Evolutionary conservation across 2,888 invertebrate genomes (phyloP), one percentile per base, ranked within the genome.

Genomic region (Diarsia dahlii): DNA sequence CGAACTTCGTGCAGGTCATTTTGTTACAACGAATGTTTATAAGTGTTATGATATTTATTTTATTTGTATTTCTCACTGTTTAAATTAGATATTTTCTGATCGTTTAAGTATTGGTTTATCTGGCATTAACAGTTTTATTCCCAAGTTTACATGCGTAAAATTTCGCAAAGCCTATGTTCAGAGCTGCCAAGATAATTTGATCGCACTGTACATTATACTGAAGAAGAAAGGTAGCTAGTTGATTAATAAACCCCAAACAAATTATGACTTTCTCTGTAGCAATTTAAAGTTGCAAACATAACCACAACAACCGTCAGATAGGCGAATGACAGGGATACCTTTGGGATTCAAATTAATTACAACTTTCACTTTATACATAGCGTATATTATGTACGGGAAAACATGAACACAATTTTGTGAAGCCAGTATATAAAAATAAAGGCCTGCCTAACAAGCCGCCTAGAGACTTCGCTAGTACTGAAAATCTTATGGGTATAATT

Each of bases 291-390:
- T 69, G 54, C 70, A 64, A 82, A 82, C 80, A 62, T 46, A 46
- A 46, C 64, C 60, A 71, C 65, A 63, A 63, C 45, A 69, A 63
- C 62, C 54, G 69, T 45, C 45, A 56, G 46, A 69, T 50, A 60
- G 50, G 58, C 39, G 48, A 39, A 82, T 56, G 58, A 62, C 81
- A 58, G 45, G 71, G 71, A 71, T 76, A 46, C 71, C 60, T 68
- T 67, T 72, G 86, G 83, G 78, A 71, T 66, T 70, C 23, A 77
- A 85, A 82, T 85, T 85, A 66, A 85, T 85, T 82, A 69, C 60
- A 85, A 82, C 85, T 82, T 76, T 76, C 46, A 76, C 71, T 76
- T 76, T 52, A 58, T 13, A 45, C 50, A 39, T 9, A 82, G 28
- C 28, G 5, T 54, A 45, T 15, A 48, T 28, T 28, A 28, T 28